Conservation (phyloP, 1,140 invertebrate species). For the Macrostomum lignano region DNA sequence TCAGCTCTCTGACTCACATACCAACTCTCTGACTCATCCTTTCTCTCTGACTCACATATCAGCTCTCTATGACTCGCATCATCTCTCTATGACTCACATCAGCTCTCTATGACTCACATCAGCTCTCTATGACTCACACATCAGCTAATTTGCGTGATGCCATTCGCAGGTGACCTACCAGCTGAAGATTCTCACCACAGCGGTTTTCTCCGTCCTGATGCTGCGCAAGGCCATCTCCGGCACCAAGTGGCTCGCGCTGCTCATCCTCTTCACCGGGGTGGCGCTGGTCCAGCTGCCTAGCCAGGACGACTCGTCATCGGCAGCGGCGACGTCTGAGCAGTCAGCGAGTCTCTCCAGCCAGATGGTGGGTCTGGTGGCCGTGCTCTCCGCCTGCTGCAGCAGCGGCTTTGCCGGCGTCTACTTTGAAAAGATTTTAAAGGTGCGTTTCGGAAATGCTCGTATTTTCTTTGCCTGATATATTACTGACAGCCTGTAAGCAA, state of each 20-base stretch:
- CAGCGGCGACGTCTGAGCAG: conserved; percentile 4
- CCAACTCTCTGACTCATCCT: too few species aligned
- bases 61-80: too few species aligned
- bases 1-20: too few species aligned
- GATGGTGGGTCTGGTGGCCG: conserved; percentile 54
- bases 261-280: conserved; percentile 54
- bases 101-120: too few species aligned
- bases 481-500: too few species aligned
- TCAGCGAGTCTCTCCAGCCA: conserved; percentile 32
- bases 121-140: too few species aligned
- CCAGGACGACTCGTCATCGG: neutral
- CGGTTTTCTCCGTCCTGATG: conserved; percentile 74
- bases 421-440: conserved; percentile 99
- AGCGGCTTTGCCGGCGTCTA: conserved; percentile 96
- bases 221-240: conserved; percentile 40
- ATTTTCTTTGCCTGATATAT: too few species aligned
- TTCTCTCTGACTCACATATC: too few species aligned
- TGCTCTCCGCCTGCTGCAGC: conserved; percentile 59
- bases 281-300: conserved; percentile 30
- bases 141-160: neutral
- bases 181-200: conserved; percentile 86
- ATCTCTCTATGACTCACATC: too few species aligned
- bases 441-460: too few species aligned
- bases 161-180: conserved; percentile 40
- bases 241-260: conserved; percentile 59